Evolutionary conservation across 2,113 vertebrate genomes (phyloP).

Genomic region (Craseonycteris thonglongyai): DNA sequence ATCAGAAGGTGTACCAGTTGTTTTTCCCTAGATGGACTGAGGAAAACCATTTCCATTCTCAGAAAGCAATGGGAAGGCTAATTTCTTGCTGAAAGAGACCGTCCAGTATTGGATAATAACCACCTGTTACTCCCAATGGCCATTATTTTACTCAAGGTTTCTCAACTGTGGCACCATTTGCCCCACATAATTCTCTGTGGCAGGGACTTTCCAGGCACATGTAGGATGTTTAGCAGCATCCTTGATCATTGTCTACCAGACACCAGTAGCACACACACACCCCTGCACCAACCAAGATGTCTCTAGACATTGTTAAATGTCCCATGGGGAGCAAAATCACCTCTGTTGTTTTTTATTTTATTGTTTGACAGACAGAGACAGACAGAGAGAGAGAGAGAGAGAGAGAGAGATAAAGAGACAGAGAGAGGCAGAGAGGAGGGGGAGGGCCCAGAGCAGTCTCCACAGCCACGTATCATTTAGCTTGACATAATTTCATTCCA

Average conservation of each 20-base stretch:
- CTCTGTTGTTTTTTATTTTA: too few species aligned
- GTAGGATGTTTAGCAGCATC: neutral
- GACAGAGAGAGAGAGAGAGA: too few species aligned
- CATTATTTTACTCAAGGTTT: neutral
- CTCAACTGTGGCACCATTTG: neutral
- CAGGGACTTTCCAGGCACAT: neutral
- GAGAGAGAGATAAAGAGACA: too few species aligned
- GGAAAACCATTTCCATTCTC: conserved; percentile 69
- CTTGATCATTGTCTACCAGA: neutral
- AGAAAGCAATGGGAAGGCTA: conserved; percentile 67
- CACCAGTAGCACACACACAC: neutral
- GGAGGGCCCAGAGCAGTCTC: too few species aligned
- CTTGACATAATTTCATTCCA: too few species aligned
- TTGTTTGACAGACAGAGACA: too few species aligned
- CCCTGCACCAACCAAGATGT: neutral
- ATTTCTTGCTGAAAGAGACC: conserved; percentile 71
- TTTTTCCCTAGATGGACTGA: conserved; percentile 45
- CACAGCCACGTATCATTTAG: too few species aligned
- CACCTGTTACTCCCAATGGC: conserved; percentile 11
- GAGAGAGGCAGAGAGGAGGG: too few species aligned
- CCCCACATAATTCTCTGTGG: neutral
- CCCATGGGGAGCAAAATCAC: neutral
- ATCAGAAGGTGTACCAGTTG: neutral
- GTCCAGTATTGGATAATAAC: conserved; percentile 66
- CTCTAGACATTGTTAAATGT: neutral